A percentile compares a stretch with the other conserved stretches of the same genome.
These are phyloP conservation scores for Halocaridina rubra DNA, from an alignment of 2,888 invertebrate species.

Conservation along the genomic window DNA sequence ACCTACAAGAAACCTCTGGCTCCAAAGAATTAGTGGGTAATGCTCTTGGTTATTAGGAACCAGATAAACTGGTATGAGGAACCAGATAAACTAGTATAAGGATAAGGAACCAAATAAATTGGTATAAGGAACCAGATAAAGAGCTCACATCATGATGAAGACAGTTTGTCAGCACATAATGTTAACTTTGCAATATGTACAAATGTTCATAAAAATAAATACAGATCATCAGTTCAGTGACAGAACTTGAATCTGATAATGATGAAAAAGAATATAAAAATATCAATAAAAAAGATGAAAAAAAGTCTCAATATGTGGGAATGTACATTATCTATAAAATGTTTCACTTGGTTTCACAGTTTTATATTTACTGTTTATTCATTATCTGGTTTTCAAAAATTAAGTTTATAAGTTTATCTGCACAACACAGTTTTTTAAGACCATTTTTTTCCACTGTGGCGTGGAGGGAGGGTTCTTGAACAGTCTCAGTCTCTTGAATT, in stretches of 20 bases:
- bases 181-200: background rate
- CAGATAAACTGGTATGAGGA: too few species aligned
- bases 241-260: background rate
- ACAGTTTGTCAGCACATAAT: background rate
- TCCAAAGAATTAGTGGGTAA: slow-evolving; percentile 25
- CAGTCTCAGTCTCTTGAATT: slow-evolving; percentile 16
- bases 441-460: background rate
- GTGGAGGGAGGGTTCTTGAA: slow-evolving; percentile 6
- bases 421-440: background rate
- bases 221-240: background rate
- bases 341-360: slow-evolving; percentile 7
- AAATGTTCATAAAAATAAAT: background rate
- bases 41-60: too few species aligned
- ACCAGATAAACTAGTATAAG: slow-evolving; percentile 7
- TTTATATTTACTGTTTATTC: background rate
- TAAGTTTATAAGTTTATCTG: background rate
- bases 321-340: background rate
- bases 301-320: background rate
- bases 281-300: background rate
- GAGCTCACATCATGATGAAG: slow-evolving; percentile 6
- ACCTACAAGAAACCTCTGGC: slow-evolving; percentile 42
- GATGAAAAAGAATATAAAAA: background rate
- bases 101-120: too few species aligned
- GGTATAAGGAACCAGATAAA: background rate
- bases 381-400: background rate